Percentiles rank a stretch among this genome's conserved stretches.
These are phyloP conservation scores for Osmerus mordax DNA, from an alignment of 2,113 vertebrate genomes.

Conservation along the genomic window DNA sequence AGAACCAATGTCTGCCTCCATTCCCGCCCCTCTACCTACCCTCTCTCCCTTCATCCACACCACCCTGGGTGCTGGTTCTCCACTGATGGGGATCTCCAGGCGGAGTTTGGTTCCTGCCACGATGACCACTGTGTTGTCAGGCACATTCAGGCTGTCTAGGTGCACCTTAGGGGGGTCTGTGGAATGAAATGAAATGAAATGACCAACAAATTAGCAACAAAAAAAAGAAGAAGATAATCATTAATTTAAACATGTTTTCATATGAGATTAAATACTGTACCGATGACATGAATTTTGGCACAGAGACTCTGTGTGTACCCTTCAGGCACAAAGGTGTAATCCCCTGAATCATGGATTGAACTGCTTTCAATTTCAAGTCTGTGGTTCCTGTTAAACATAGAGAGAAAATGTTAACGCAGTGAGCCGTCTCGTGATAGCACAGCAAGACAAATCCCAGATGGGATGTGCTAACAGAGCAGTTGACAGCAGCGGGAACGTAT, in stretches of 20 bases:
- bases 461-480: neutral
- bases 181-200: conserved; percentile 23
- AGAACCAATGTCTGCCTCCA: neutral
- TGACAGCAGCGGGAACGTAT: neutral
- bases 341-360: conserved; percentile 86
- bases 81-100: conserved; percentile 88
- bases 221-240: neutral
- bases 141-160: conserved; percentile 85
- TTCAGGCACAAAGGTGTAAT: conserved; percentile 93
- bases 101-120: conserved; percentile 96
- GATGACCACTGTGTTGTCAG: conserved; percentile 85
- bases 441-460: neutral
- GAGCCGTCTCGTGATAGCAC: neutral
- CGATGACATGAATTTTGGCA: conserved; percentile 88
- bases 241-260: no score
- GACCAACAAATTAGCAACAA: neutral
- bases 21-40: conserved; percentile 63
- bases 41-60: conserved; percentile 94
- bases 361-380: conserved; percentile 78
- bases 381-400: conserved; percentile 77
- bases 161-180: conserved; percentile 91
- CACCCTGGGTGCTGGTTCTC: conserved; percentile 89
- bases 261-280: conserved; percentile 58
- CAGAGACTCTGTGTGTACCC: conserved; percentile 84
- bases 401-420: neutral